A percentile compares a stretch with the other conserved stretches of the same genome.
Conservation (phyloP, 2,113 vertebrate genomes). For the Pleuronectes platessa region DNA sequence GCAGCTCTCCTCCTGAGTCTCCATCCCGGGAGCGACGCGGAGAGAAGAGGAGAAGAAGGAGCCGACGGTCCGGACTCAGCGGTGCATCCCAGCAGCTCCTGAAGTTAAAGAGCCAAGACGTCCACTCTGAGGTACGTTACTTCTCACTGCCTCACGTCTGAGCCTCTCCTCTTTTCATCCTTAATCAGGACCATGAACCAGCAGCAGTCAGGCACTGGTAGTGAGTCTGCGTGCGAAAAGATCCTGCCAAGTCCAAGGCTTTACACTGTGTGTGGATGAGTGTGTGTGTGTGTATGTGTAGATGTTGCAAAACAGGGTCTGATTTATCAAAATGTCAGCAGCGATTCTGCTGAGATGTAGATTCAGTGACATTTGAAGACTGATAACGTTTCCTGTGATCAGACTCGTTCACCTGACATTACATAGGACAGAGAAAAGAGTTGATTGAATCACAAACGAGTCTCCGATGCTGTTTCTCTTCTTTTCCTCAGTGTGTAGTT, state of each 20-base stretch:
- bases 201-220: conserved; percentile 33
- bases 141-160: conserved; percentile 25
- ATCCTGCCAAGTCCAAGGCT: conserved; percentile 50
- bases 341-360: conserved; percentile 54
- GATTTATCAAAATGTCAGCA: conserved; percentile 64
- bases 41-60: conserved; percentile 36
- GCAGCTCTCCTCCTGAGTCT: conserved; percentile 57
- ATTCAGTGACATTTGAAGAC: conserved; percentile 65
- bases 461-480: neutral
- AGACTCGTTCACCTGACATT: conserved; percentile 16
- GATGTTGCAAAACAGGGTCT: conserved; percentile 36
- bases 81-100: conserved; percentile 38
- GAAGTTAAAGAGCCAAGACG: conserved; percentile 39
- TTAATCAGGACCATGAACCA: conserved; percentile 24
- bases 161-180: conserved; percentile 25
- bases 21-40: conserved; percentile 57
- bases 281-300: neutral
- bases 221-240: conserved; percentile 30
- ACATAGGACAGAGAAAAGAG: conserved; percentile 42
- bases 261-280: conserved; percentile 20
- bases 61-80: conserved; percentile 34
- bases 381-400: conserved; percentile 45
- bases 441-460: conserved; percentile 37
- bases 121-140: conserved; percentile 64
- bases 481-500: neutral